A percentile compares a stretch with the other conserved stretches of the same genome.
Evolutionary conservation across 2,113 vertebrate species (phyloP).

Genomic region (Dromas ardeola): DNA sequence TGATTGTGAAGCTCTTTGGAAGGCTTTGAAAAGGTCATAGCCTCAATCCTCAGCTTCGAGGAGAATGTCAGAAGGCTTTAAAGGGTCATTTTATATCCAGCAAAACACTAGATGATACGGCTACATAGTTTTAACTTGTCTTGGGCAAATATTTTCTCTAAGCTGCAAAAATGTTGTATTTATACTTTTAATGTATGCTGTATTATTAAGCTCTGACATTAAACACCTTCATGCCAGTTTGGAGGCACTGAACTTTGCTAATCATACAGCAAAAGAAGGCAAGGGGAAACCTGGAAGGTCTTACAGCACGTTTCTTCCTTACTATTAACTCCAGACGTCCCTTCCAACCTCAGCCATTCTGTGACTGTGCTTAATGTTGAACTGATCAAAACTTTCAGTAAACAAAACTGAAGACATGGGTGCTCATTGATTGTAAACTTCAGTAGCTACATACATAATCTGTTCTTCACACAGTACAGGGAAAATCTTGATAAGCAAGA

Average conservation of each 20-base stretch:
- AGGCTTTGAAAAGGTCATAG: conserved; percentile 65
- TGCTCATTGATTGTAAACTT: background rate
- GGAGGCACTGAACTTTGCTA: conserved; percentile 56
- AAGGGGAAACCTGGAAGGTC: background rate
- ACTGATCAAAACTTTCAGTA: background rate
- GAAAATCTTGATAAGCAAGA: background rate
- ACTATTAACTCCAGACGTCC: background rate
- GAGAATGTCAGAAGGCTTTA: conserved; percentile 67
- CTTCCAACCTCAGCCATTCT: background rate
- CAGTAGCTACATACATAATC: background rate
- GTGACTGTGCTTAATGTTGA: background rate
- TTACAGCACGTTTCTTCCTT: background rate
- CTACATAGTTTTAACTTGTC: conserved; percentile 34
- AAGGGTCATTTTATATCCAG: conserved; percentile 60
- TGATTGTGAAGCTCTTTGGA: conserved; percentile 39
- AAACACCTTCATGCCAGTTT: conserved; percentile 55
- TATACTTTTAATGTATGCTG: conserved; percentile 62
- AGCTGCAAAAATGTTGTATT: conserved; percentile 57
- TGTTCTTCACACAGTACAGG: background rate
- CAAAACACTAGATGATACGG: background rate
- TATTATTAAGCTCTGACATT: conserved; percentile 66
- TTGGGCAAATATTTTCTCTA: conserved; percentile 58
- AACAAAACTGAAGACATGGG: background rate
- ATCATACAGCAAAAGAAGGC: conserved; percentile 5
- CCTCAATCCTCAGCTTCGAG: conserved; percentile 44